Evolutionary conservation across 2,113 vertebrate species (phyloP).

Genomic region (Drymodes brunneopygia): DNA sequence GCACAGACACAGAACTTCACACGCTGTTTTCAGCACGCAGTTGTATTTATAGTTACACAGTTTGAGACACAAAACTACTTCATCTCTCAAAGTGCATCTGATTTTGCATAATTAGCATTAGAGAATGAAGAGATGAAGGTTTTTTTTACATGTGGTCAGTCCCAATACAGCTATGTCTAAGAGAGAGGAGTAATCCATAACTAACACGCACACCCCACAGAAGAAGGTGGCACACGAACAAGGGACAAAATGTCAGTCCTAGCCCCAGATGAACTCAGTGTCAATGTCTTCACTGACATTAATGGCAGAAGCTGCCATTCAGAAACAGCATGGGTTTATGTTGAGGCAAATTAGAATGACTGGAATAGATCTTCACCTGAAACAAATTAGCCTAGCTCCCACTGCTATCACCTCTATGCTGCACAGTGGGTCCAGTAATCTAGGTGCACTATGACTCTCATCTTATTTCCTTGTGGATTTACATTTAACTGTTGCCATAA

Average conservation of each 20-base stretch:
- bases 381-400: neutral
- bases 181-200: neutral
- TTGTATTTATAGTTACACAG: neutral
- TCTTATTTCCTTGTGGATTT: neutral
- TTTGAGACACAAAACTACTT: neutral
- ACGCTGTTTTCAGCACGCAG: neutral
- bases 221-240: rapidly evolving
- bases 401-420: neutral
- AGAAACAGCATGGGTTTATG: neutral
- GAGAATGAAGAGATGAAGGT: neutral
- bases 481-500: neutral
- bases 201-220: neutral
- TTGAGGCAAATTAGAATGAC: neutral
- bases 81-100: neutral
- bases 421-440: neutral
- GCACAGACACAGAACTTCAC: neutral
- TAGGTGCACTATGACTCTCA: neutral
- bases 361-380: neutral
- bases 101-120: neutral
- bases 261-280: neutral
- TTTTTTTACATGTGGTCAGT: neutral
- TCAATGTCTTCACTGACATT: neutral
- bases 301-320: neutral
- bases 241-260: neutral
- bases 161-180: neutral